Evolutionary conservation across 2,888 invertebrate species (phyloP).

Genomic region (Bibio marci): DNA sequence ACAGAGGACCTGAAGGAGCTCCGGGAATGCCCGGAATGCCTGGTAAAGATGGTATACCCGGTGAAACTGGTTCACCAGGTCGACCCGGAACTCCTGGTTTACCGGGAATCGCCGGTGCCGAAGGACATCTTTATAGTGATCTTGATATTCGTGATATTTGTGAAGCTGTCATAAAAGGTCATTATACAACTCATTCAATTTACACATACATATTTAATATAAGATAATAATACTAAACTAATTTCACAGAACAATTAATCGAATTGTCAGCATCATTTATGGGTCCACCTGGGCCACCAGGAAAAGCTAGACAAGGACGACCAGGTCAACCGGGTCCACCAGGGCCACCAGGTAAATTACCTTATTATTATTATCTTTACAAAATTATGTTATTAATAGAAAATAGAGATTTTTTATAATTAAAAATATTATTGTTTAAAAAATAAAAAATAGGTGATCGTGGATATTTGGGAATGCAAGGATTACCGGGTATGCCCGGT

Average conservation of each 20-base stretch:
- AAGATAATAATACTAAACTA: not conserved
- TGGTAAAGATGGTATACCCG: conserved; percentile 3
- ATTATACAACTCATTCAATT: conserved; percentile 3
- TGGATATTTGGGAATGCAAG: conserved; percentile 51
- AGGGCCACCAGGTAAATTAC: conserved; percentile 42
- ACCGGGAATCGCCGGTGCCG: conserved; percentile 18
- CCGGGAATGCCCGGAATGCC: conserved; percentile 6
- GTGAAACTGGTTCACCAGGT: conserved; percentile 5
- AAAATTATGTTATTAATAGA: conserved; percentile 2
- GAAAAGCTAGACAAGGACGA: conserved; percentile 32
- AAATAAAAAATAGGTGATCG: conserved; percentile 38
- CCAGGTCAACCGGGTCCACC: conserved; percentile 37
- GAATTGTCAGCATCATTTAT: conserved; percentile 43
- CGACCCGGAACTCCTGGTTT: conserved; percentile 15
- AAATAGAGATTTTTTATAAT: conserved; percentile 22
- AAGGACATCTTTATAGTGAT: conserved; percentile 38
- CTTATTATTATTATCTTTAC: not conserved
- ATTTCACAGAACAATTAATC: conserved; percentile 55
- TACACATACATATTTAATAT: not conserved
- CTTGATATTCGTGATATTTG: conserved; percentile 66
- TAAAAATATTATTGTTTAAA: not conserved
- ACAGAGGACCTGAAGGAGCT: conserved; percentile 6
- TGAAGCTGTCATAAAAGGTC: conserved; percentile 60
- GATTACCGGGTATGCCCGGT: conserved; percentile 38
- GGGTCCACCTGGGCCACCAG: conserved; percentile 50